Conservation (phyloP, 2,797 vertebrate species). For the Cheirogaleus major region DNA sequence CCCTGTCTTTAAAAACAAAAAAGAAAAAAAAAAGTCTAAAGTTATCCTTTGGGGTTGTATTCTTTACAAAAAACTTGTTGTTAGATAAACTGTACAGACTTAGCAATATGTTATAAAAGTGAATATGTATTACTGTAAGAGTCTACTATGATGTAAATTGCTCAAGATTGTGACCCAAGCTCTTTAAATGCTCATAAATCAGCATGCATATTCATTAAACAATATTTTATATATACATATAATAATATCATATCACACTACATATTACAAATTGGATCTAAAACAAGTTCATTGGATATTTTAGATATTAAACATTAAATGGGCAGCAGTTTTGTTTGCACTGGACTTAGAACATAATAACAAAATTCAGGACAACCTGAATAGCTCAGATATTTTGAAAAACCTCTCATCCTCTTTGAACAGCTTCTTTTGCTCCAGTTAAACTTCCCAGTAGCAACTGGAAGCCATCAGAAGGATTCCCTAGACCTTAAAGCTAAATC, state of each 20-base stretch:
- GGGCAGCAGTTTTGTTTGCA: conserved; percentile 15
- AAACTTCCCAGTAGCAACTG: conserved; percentile 2
- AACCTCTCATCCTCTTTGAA: not conserved
- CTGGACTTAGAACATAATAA: not conserved
- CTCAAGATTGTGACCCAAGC: not conserved
- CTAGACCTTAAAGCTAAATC: not conserved
- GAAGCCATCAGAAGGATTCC: conserved; percentile 7
- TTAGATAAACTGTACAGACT: not conserved
- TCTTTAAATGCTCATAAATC: conserved; percentile 2
- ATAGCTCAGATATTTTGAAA: not conserved
- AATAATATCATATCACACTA: not conserved
- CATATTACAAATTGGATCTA: not conserved
- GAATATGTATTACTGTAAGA: not conserved
- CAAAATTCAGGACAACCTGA: not conserved
- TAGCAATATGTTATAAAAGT: not conserved
- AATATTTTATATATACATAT: not conserved
- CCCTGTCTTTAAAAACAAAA: not conserved
- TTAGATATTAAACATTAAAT: conserved; percentile 17
- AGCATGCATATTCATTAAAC: conserved; percentile 3
- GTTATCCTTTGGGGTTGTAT: not conserved
- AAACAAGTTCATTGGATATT: not conserved
- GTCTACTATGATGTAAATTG: not conserved
- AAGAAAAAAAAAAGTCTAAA: not conserved
- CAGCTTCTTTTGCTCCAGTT: not conserved
- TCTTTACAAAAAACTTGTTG: conserved; percentile 15